Base-by-base conservation (phyloP, 1,140 invertebrate genomes). In the Reticulitermes speratus region DNA sequence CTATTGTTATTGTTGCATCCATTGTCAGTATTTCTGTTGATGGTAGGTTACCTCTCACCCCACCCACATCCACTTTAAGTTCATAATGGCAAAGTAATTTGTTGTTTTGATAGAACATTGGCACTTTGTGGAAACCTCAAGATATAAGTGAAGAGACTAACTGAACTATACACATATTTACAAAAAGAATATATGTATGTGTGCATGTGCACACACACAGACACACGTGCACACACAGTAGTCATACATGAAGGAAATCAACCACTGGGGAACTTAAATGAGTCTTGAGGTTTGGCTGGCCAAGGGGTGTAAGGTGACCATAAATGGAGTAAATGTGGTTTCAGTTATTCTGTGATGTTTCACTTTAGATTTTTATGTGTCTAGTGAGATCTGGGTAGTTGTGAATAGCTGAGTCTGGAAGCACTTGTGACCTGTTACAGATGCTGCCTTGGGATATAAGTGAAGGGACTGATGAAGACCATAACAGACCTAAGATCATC, bases 81-180 rank as follows among this genome's bases (percentile, higher is more conserved):
- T 38, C 38, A 38, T 38, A 38, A 38, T 38, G 38, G 38, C 5
- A 38, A 38, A 38, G 2, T 38, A 2, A 38, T 38, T 38, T 38
- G 38, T 38, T 38, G 5, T 38, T 38, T 38, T 38, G 38, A 38
- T 38, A 2, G 38, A 38, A 38, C 38, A 38, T 38, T 38, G 2
- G 38, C 38, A 38, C 9, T 19, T 3, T 14, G 55, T 59, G 55
- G 55, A 23, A 23, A 59, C 21, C 2, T 19, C 14, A 2, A 59
- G 55, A 19, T 59, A 19, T 14, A 59, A 19, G 55, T 23, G 55
- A 59, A 23, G 6, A 19, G 55, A 59, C 2, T 59, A 19, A 3
- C 55, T 44, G 81, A 85, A 81, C 16, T 85, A 85, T 55, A 69
- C 84, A 59, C 21, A 59, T 3, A 59, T 59, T 19, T 59, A 59